phyloP scores from a whole-genome alignment of 2,888 invertebrate species.

The Cheilosia scutellata region DNA sequence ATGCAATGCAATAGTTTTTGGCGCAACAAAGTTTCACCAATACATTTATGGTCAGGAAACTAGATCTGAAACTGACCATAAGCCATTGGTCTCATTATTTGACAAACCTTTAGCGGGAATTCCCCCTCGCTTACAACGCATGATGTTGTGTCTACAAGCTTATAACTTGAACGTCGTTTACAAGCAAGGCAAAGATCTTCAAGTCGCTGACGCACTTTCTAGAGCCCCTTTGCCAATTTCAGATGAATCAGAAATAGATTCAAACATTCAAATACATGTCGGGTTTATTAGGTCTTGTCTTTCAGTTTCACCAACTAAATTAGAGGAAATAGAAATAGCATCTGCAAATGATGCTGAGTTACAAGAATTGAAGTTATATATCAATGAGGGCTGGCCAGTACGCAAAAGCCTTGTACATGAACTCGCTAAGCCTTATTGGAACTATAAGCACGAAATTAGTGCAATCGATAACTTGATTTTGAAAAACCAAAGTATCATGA shows the following conservation, averaged over 20 bases:
- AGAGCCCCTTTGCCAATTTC: slow-evolving; percentile 6
- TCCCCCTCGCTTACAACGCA: slow-evolving; percentile 16
- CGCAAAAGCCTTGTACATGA: background rate
- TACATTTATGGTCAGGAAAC: slow-evolving; percentile 46
- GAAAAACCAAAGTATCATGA: background rate
- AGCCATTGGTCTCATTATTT: slow-evolving; percentile 37
- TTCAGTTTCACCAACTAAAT: slow-evolving; percentile 3
- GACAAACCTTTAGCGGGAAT: slow-evolving; percentile 14
- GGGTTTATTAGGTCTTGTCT: slow-evolving; percentile 4
- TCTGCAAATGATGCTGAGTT: slow-evolving; percentile 4
- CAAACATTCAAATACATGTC: slow-evolving; percentile 2
- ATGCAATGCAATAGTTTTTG: slow-evolving; percentile 79
- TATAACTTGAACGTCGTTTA: slow-evolving; percentile 25
- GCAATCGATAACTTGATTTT: slow-evolving; percentile 4
- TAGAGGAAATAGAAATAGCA: slow-evolving; percentile 5
- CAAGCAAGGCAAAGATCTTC: slow-evolving; percentile 20
- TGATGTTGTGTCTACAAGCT: slow-evolving; percentile 18
- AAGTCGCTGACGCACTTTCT: slow-evolving; percentile 18
- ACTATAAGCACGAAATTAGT: slow-evolving; percentile 5
- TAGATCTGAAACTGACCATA: slow-evolving; percentile 58
- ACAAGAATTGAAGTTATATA: background rate
- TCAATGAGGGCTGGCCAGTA: background rate
- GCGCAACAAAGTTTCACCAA: slow-evolving; percentile 78
- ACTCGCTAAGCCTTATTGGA: slow-evolving; percentile 1
- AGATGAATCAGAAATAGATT: slow-evolving; percentile 29